phyloP scores from a whole-genome alignment of 2,797 vertebrate species.

The Philypnodon macrostomus region DNA sequence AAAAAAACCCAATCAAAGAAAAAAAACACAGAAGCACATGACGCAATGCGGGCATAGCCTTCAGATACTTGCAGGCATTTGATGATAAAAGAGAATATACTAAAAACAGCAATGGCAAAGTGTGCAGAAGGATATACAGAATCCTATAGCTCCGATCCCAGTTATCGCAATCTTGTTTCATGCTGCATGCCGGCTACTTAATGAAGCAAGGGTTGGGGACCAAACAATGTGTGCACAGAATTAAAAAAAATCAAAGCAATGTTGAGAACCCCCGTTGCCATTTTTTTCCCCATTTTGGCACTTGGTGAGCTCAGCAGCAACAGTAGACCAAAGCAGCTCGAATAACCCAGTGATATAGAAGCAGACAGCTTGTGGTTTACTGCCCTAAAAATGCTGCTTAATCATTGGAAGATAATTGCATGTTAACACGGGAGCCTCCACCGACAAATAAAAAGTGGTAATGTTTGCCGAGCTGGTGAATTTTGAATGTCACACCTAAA shows the following conservation, averaged over 20 bases:
- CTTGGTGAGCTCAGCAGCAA: slow-evolving; percentile 23
- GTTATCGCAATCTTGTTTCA: slow-evolving; percentile 21
- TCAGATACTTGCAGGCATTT: slow-evolving; percentile 67
- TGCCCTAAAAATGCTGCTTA: slow-evolving; percentile 43
- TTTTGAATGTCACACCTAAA: slow-evolving; percentile 31
- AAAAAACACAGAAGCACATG: slow-evolving; percentile 57
- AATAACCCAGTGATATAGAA: slow-evolving; percentile 11
- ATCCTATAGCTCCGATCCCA: slow-evolving; percentile 39
- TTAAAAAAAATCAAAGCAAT: slow-evolving; percentile 52
- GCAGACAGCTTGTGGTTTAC: slow-evolving; percentile 39
- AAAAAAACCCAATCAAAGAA: slow-evolving; percentile 55
- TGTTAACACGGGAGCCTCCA: slow-evolving; percentile 33
- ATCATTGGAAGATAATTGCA: slow-evolving; percentile 46
- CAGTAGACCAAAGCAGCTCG: slow-evolving; percentile 9
- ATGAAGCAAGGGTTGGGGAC: slow-evolving; percentile 40
- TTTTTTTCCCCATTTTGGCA: not conserved
- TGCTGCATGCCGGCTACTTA: slow-evolving; percentile 35
- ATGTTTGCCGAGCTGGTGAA: slow-evolving; percentile 47
- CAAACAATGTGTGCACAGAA: slow-evolving; percentile 37
- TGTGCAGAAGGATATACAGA: slow-evolving; percentile 21
- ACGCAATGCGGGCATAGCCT: slow-evolving; percentile 69
- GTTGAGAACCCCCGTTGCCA: slow-evolving; percentile 1
- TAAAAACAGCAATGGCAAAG: slow-evolving; percentile 45
- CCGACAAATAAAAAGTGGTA: slow-evolving; percentile 31
- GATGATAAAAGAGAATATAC: slow-evolving; percentile 70